phyloP scores from a whole-genome alignment of 2,797 vertebrate species.

The Galagoides demidoff region DNA sequence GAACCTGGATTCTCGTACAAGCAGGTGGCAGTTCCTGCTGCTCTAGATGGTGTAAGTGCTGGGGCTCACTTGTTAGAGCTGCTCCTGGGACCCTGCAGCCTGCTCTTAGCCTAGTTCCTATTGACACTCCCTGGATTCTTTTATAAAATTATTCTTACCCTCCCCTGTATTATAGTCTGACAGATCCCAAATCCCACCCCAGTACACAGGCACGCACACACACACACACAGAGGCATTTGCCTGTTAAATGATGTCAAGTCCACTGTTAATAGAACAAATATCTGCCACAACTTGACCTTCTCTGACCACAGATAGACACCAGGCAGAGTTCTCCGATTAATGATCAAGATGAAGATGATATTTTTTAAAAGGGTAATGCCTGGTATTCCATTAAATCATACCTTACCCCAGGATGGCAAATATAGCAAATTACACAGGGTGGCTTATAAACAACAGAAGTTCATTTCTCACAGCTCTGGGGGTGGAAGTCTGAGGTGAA shows the following conservation, averaged over 20 bases:
- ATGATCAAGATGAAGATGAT: background rate
- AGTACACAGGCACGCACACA: background rate
- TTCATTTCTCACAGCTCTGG: background rate
- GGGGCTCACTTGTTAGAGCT: fast-evolving
- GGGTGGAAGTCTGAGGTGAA: too few species aligned
- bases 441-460: background rate
- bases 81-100: background rate
- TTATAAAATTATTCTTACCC: background rate
- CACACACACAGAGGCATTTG: background rate
- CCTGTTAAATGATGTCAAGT: background rate
- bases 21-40: too few species aligned
- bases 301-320: background rate
- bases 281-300: background rate
- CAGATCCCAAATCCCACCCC: background rate
- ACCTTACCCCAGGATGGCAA: background rate
- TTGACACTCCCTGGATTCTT: background rate
- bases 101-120: background rate
- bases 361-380: background rate
- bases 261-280: background rate
- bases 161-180: background rate
- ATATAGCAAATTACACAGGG: background rate
- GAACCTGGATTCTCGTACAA: fast-evolving
- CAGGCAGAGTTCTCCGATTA: background rate
- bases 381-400: background rate
- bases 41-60: too few species aligned